A percentile compares a stretch with the other conserved stretches of the same genome.
phyloP scores from a whole-genome alignment of 1,140 invertebrate species.

The Aphelenchoides avenae region DNA sequence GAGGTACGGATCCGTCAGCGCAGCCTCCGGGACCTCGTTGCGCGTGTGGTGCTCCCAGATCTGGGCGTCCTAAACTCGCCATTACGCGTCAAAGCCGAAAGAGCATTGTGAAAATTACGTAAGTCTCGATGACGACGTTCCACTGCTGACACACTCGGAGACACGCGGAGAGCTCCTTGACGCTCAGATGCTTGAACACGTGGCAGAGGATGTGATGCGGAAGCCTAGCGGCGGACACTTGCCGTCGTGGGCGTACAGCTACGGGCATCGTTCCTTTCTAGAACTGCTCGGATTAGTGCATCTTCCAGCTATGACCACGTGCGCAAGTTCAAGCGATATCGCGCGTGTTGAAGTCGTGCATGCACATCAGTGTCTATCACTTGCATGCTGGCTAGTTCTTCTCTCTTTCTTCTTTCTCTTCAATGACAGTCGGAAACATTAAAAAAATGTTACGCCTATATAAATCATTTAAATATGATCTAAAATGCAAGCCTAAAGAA shows the following conservation, averaged over 20 bases:
- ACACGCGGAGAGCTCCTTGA: constrained; percentile 80
- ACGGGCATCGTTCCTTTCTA: no score
- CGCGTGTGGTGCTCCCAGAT: constrained; percentile 88
- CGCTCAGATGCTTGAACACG: constrained; percentile 84
- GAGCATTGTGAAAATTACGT: constrained; percentile 7
- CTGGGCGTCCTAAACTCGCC: constrained; percentile 70
- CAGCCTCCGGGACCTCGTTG: constrained; percentile 79
- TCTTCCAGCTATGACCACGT: no score
- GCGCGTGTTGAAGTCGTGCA: no score
- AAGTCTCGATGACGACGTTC: constrained; percentile 74
- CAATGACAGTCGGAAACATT: no score
- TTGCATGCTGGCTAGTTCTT: no score
- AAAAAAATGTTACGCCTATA: no score
- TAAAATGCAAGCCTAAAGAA: no score
- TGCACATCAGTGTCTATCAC: no score
- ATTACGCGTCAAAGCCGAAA: constrained; percentile 2
- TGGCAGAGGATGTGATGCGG: constrained; percentile 80
- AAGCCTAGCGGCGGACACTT: constrained; percentile 59
- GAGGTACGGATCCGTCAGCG: constrained; percentile 79
- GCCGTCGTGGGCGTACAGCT: background rate
- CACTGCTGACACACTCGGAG: constrained; percentile 87
- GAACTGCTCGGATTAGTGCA: no score
- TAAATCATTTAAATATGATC: no score
- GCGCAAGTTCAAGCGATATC: no score
- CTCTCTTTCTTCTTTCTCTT: no score